Evolutionary conservation across 2,888 invertebrate genomes (phyloP), one percentile per base, ranked within the genome.

Genomic region (Cyaniris semiargus): DNA sequence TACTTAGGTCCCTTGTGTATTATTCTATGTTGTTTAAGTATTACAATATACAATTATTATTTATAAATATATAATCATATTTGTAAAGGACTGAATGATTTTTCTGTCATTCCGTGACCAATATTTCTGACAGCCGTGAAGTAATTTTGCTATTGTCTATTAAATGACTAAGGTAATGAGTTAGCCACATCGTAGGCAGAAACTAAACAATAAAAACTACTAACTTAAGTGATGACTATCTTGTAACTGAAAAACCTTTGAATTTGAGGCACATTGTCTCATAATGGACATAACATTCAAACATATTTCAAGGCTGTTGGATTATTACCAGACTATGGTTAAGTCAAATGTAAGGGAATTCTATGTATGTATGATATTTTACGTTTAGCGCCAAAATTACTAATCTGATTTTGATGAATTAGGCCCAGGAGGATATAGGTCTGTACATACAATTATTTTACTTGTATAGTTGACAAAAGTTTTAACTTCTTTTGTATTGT

Each of bases 191-290:
- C 44, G 1, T 48, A 53, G 48, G 44, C 18, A 74, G 48, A 74
- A 18, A 23, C 74, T 53, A 53, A 48, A 48, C 48, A 48, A 74
- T 53, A 74, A 48, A 74, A 48, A 74, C 23, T 23, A 74, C 23
- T 21, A 48, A 48, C 74, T 53, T 53, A 74, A 74, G 23, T 44
- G 38, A 76, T 70, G 84, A 85, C 86, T 86, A 84, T 72, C 21
- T 48, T 84, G 81, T 85, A 79, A 86, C 84, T 85, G 82, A 85
- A 85, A 90, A 89, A 87, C 90, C 90, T 91, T 90, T 88, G 85
- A 85, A 84, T 81, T 83, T 21, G 13, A 74, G 53, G 83, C 84
- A 86, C 84, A 86, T 87, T 88, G 88, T 88, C 82, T 83, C 79
- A 82, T 81, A 84, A 84, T 82, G 82, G 77, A 48, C 80, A 77